Conservation (phyloP, 2,797 vertebrate species). For the Xenops minutus region DNA sequence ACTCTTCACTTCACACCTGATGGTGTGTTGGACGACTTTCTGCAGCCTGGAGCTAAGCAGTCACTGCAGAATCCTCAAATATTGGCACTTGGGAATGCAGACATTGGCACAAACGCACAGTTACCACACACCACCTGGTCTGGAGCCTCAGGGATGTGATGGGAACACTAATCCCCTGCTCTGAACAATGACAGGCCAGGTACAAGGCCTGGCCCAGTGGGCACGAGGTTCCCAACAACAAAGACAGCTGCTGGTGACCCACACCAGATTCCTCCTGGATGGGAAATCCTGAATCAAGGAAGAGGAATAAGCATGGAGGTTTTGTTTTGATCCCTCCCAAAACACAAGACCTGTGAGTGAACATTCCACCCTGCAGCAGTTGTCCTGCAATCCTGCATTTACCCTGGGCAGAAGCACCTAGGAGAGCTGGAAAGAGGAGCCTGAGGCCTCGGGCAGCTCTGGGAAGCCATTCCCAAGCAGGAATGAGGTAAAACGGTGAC, state of each 20-base stretch:
- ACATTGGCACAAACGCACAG: not conserved
- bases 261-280: rapidly evolving
- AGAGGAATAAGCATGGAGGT: not conserved
- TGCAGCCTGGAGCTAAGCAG: not conserved
- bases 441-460: not conserved
- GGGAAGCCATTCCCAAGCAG: not conserved
- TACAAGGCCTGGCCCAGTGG: not conserved
- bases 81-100: rapidly evolving
- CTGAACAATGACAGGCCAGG: not conserved
- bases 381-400: not conserved
- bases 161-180: not conserved
- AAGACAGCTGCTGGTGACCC: not conserved
- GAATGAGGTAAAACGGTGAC: not conserved
- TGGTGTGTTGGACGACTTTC: not conserved
- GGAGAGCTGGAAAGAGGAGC: not conserved
- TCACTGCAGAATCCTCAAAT: not conserved
- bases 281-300: not conserved
- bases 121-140: not conserved
- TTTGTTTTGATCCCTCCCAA: not conserved
- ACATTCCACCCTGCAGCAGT: not conserved
- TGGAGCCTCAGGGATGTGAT: not conserved
- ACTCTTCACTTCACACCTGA: not conserved
- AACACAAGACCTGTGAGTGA: not conserved
- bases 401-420: not conserved
- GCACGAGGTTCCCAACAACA: not conserved